Evolutionary conservation across 2,888 invertebrate genomes (phyloP).

Genomic region (Trichogramma evanescens): DNA sequence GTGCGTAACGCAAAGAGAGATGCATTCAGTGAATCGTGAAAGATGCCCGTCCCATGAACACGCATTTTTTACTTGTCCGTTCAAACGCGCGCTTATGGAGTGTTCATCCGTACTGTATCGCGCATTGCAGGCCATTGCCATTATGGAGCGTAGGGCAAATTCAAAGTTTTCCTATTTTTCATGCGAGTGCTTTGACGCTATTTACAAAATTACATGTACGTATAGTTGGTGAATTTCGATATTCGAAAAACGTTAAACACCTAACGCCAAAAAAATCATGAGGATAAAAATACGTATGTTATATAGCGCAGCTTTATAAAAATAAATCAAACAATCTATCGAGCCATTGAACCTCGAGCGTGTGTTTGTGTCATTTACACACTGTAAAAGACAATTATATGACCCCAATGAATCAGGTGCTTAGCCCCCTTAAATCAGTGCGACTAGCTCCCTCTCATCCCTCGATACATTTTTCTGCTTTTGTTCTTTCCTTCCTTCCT

Average conservation of each 20-base stretch:
- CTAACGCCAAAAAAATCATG: neutral
- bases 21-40: constrained; percentile 12
- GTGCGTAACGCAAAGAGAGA: neutral
- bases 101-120: neutral
- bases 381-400: constrained; percentile 36
- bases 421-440: constrained; percentile 12
- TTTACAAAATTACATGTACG: too few species aligned
- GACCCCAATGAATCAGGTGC: constrained; percentile 36
- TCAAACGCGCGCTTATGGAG: too few species aligned
- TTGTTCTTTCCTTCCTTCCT: constrained; percentile 17
- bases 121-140: too few species aligned
- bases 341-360: constrained; percentile 27
- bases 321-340: constrained; percentile 19
- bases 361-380: constrained; percentile 26
- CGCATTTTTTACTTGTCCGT: too few species aligned
- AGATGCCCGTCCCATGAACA: neutral
- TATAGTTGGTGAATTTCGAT: too few species aligned
- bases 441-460: neutral
- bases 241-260: too few species aligned
- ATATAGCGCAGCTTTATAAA: constrained; percentile 6
- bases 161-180: too few species aligned
- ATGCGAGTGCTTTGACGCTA: too few species aligned
- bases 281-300: neutral
- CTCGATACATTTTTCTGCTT: constrained; percentile 7
- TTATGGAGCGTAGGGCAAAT: too few species aligned